These are phyloP conservation scores for Chalcis sispes DNA, from an alignment of 2,888 invertebrate species.

Conservation along the genomic window DNA sequence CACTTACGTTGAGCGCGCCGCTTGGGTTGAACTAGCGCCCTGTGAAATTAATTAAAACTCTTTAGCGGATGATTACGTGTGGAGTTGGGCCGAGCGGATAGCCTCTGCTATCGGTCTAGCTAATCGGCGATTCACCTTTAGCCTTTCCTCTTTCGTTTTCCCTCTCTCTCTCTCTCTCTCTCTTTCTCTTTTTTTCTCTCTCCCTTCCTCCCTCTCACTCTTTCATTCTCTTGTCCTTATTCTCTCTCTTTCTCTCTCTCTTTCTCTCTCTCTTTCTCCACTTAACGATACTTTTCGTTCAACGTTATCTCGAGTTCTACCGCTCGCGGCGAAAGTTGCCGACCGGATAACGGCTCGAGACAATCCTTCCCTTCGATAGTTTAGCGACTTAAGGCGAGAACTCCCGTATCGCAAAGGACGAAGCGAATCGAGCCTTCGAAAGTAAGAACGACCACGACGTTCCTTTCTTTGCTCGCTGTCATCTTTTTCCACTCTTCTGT, in stretches of 20 bases:
- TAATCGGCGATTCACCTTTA: conserved; percentile 45
- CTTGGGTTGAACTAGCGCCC: conserved; percentile 10
- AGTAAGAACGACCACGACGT: too few species aligned
- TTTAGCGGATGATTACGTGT: conserved; percentile 56
- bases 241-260: conserved; percentile 7
- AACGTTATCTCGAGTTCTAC: background rate
- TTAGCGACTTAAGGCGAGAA: conserved; percentile 3
- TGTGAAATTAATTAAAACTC: conserved; percentile 58
- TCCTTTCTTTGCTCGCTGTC: background rate
- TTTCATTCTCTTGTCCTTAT: conserved; percentile 3
- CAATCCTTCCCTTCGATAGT: conserved; percentile 36
- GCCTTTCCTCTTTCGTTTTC: conserved; percentile 12
- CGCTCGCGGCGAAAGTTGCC: background rate
- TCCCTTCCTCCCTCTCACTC: conserved; percentile 1
- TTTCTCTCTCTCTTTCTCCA: conserved; percentile 16
- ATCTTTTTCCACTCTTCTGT: background rate
- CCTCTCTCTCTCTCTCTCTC: background rate
- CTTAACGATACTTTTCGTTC: too few species aligned
- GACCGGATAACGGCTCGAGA: conserved; percentile 36
- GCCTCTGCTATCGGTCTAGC: conserved; percentile 36
- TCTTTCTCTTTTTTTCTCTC: conserved; percentile 1
- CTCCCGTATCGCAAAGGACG: background rate
- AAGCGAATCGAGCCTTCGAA: too few species aligned
- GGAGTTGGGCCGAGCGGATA: conserved; percentile 18
- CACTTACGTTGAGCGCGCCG: background rate